Evolutionary conservation across 2,113 vertebrate genomes (phyloP).

Genomic region (Ictalurus furcatus): DNA sequence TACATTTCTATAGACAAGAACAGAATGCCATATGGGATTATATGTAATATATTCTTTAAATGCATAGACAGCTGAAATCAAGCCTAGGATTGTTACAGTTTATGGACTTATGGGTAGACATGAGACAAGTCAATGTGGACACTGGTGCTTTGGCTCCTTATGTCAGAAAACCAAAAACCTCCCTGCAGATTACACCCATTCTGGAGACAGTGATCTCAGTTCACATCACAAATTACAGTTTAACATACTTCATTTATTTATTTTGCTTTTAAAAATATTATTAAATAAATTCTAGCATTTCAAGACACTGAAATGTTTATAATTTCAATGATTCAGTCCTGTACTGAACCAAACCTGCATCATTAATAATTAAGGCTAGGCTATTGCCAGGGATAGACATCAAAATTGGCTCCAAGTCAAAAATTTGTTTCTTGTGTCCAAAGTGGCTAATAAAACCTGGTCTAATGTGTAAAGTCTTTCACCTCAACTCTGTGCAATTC

Average conservation of each 20-base stretch:
- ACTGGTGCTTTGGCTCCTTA: neutral
- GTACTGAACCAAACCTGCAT: neutral
- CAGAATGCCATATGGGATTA: neutral
- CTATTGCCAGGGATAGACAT: neutral
- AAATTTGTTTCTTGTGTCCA: neutral
- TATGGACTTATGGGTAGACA: neutral
- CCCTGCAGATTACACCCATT: neutral
- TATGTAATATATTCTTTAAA: neutral
- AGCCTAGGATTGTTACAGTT: neutral
- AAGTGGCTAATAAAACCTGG: neutral
- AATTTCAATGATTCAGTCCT: neutral
- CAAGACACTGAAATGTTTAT: constrained; percentile 3
- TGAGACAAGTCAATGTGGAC: neutral
- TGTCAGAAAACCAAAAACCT: neutral
- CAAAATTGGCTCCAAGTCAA: neutral
- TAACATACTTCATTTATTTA: constrained; percentile 1
- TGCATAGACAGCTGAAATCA: neutral
- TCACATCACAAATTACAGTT: neutral
- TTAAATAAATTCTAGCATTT: constrained; percentile 5
- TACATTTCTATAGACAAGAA: neutral
- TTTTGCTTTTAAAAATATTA: constrained; percentile 23
- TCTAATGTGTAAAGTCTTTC: neutral
- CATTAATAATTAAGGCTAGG: neutral
- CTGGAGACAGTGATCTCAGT: neutral
- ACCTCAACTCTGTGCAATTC: neutral